phyloP scores from a whole-genome alignment of 2,113 vertebrate genomes.

The Pseudorasbora parva region DNA sequence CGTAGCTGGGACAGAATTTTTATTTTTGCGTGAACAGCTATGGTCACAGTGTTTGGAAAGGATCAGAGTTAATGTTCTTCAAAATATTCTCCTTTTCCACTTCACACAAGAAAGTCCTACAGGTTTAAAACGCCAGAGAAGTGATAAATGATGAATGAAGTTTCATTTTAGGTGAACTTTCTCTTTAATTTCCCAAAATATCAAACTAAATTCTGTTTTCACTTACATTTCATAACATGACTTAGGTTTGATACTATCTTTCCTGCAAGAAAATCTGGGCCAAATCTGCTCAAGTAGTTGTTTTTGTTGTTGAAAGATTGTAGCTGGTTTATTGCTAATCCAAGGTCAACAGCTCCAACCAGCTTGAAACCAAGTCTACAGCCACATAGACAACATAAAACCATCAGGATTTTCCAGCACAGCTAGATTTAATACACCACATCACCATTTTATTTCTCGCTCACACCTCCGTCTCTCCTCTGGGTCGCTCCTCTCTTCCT shows the following conservation, averaged over 20 bases:
- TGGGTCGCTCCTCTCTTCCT: not conserved
- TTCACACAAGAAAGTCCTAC: too few relatives aligned
- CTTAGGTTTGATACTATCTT: not conserved
- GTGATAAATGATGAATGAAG: not conserved
- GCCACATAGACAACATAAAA: not conserved
- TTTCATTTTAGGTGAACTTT: not conserved
- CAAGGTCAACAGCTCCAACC: not conserved
- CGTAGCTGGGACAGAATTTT: too few relatives aligned
- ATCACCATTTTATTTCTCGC: not conserved
- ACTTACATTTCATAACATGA: not conserved
- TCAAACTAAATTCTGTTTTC: not conserved
- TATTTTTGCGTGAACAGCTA: too few relatives aligned
- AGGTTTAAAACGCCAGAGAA: not conserved
- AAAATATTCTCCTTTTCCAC: too few relatives aligned
- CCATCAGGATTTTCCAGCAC: not conserved
- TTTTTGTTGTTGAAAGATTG: not conserved
- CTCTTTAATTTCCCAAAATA: not conserved
- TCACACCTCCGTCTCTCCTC: not conserved
- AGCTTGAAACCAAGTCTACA: not conserved
- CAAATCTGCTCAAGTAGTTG: not conserved
- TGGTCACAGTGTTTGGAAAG: too few relatives aligned
- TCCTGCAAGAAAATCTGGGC: not conserved
- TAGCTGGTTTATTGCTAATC: not conserved
- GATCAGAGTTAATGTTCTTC: too few relatives aligned
- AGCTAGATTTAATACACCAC: conserved; percentile 18